These are phyloP conservation scores for Dendrolimus pini DNA, from an alignment of 2,888 invertebrate genomes.

Conservation along the genomic window DNA sequence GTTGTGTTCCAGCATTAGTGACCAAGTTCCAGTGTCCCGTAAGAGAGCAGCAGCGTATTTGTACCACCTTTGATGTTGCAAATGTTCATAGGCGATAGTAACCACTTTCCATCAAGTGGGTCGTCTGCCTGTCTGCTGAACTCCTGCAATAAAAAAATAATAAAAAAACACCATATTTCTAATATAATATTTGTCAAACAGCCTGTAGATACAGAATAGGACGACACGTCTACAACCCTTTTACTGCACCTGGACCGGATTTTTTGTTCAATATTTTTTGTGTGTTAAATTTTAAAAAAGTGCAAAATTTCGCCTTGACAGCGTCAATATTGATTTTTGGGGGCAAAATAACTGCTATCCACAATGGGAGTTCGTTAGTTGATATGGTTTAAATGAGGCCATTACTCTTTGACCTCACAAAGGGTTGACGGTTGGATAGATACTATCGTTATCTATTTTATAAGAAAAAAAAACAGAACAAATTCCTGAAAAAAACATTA, in stretches of 20 bases:
- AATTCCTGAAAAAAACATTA: not conserved
- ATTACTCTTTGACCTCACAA: constrained; percentile 44
- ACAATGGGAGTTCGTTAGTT: constrained; percentile 68
- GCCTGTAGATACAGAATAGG: too few species aligned
- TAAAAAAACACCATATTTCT: too few species aligned
- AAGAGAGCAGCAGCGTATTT: too few species aligned
- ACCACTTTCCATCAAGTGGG: too few species aligned
- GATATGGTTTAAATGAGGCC: constrained; percentile 46
- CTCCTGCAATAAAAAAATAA: too few species aligned
- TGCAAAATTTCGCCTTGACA: constrained; percentile 64
- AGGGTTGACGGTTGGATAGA: constrained; percentile 16
- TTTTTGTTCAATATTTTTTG: constrained; percentile 40
- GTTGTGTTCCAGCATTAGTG: too few species aligned
- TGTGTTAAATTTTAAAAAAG: constrained; percentile 63
- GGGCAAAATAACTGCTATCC: constrained; percentile 32
- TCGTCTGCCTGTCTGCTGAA: too few species aligned
- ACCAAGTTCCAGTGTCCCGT: too few species aligned
- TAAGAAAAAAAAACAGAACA: too few species aligned
- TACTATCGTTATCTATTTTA: not conserved
- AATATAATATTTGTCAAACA: too few species aligned
- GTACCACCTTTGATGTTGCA: too few species aligned
- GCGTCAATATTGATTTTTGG: constrained; percentile 72
- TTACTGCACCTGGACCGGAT: constrained; percentile 64
- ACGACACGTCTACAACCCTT: constrained; percentile 46
- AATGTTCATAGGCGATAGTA: too few species aligned